Evolutionary conservation across 2,888 invertebrate species (phyloP).

Genomic region (Oligia strigilis): DNA sequence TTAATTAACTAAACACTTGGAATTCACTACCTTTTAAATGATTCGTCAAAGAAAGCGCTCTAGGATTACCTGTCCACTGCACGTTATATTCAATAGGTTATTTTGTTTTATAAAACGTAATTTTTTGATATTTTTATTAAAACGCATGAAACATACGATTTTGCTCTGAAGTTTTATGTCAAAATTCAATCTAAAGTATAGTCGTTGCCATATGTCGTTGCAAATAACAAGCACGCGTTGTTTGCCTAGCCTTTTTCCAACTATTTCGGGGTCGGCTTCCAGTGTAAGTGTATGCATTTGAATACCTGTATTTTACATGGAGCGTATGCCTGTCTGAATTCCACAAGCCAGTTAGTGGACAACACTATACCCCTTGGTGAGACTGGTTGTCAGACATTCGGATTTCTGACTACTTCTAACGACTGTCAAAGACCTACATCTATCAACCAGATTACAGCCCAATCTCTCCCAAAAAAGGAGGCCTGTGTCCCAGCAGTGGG

Average conservation of each 20-base stretch:
- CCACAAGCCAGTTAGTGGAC: no score
- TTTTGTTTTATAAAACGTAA: background rate
- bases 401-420: background rate
- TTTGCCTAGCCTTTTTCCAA: background rate
- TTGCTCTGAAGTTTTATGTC: background rate
- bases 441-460: no score
- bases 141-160: background rate
- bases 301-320: background rate
- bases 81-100: background rate
- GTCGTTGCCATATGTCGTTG: no score
- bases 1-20: conserved; percentile 9
- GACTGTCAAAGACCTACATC: background rate
- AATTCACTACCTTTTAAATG: conserved; percentile 7
- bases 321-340: no score
- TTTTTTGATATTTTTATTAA: no score
- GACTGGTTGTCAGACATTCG: background rate
- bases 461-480: no score
- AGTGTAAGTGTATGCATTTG: background rate
- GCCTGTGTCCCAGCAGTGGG: no score
- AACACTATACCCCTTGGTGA: background rate
- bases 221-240: background rate
- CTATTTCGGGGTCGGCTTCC: no score
- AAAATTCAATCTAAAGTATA: background rate
- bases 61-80: background rate
- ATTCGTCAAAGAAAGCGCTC: background rate